These are phyloP conservation scores for Hydropsyche betteni DNA, from an alignment of 2,888 invertebrate species.

Conservation along the genomic window DNA sequence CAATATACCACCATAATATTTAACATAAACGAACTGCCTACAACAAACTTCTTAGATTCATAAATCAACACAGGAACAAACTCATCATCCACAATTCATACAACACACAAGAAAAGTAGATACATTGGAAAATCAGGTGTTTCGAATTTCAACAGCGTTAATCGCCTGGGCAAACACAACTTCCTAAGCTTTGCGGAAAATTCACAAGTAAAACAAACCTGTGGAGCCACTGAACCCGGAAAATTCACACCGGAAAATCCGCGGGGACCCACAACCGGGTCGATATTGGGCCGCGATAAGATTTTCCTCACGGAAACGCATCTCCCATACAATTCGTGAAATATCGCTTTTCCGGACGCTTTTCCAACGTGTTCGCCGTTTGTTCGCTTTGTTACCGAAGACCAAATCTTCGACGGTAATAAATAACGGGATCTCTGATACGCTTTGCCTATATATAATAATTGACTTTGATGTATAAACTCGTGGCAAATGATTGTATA, in stretches of 20 bases:
- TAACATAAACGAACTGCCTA: too few species aligned
- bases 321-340: conserved; percentile 22
- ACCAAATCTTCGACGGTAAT: conserved; percentile 17
- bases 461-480: too few species aligned
- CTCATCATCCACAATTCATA: too few species aligned
- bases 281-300: neutral
- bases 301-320: conserved; percentile 6
- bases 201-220: conserved; percentile 49
- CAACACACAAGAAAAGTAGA: too few species aligned
- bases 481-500: too few species aligned
- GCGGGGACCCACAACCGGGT: too few species aligned
- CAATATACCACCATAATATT: neutral
- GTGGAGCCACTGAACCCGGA: conserved; percentile 31
- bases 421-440: neutral
- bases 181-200: conserved; percentile 38
- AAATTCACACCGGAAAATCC: neutral
- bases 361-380: neutral
- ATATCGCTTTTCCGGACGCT: conserved; percentile 6
- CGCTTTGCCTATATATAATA: too few species aligned
- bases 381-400: conserved; percentile 1
- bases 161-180: conserved; percentile 23
- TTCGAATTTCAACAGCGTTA: neutral
- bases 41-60: too few species aligned
- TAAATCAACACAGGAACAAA: too few species aligned
- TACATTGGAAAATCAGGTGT: conserved; percentile 7